phyloP scores from a whole-genome alignment of 35 echinoderm and acorn worm species.

The Apostichopus parvimensis region DNA sequence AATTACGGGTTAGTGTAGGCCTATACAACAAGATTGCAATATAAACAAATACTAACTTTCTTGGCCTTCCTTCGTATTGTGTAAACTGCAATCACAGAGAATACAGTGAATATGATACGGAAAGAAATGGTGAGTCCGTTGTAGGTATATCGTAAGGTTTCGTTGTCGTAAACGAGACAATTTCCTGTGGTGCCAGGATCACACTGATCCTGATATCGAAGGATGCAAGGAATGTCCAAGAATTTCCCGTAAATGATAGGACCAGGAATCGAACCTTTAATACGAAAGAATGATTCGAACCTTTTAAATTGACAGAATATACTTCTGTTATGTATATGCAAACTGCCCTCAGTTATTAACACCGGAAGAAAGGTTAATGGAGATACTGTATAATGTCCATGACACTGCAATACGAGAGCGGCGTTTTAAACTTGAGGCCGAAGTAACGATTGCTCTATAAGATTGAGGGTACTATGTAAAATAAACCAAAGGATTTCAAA shows the following conservation, averaged over 20 bases:
- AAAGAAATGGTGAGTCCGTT: neutral
- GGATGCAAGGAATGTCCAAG: slow-evolving; percentile 22
- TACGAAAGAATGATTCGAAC: neutral
- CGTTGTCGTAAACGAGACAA: slow-evolving; percentile 35
- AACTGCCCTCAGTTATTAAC: too few species aligned
- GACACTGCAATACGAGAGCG: too few species aligned
- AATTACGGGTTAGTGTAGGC: neutral
- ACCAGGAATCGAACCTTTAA: slow-evolving; percentile 27
- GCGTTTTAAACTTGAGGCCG: too few species aligned
- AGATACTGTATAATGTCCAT: too few species aligned
- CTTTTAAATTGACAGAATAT: too few species aligned
- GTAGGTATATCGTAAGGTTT: slow-evolving; percentile 6
- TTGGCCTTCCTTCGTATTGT: neutral
- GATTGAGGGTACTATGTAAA: too few species aligned
- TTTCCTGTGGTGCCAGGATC: neutral
- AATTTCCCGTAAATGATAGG: slow-evolving; percentile 23
- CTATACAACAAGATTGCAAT: neutral
- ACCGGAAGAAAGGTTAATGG: too few species aligned
- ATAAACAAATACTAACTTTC: neutral
- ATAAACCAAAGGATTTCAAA: too few species aligned
- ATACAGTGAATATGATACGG: neutral
- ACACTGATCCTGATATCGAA: neutral
- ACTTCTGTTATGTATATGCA: too few species aligned
- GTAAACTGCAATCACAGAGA: neutral
- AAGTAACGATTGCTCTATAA: too few species aligned